Conservation (phyloP, 2,888 invertebrate genomes). For the Pheosia tremula region DNA sequence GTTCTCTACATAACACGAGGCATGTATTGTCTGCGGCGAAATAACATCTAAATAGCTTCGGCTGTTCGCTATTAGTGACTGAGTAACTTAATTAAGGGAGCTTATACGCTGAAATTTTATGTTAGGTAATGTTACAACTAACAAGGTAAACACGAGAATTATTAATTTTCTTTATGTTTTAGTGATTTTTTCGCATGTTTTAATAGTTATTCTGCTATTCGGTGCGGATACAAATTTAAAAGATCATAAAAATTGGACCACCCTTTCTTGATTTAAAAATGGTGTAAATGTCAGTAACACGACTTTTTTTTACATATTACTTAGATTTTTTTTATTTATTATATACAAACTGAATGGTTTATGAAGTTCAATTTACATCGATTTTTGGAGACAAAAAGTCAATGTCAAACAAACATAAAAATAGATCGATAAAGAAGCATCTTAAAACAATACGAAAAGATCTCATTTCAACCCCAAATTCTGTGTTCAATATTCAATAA, state of each 20-base stretch:
- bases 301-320: too few species aligned
- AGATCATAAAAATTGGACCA: too few species aligned
- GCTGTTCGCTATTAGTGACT: conserved; percentile 39
- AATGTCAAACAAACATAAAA: conserved; percentile 65
- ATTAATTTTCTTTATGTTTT: too few species aligned
- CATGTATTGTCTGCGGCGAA: conserved; percentile 51
- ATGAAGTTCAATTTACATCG: too few species aligned
- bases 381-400: conserved; percentile 51
- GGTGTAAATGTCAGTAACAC: too few species aligned
- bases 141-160: background rate
- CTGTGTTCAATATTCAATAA: conserved; percentile 78
- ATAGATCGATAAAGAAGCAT: conserved; percentile 55
- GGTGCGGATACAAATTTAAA: too few species aligned
- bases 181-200: too few species aligned
- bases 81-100: conserved; percentile 37
- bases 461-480: conserved; percentile 73
- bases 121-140: background rate
- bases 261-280: too few species aligned
- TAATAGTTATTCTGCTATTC: too few species aligned
- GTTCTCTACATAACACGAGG: conserved; percentile 50
- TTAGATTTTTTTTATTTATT: too few species aligned
- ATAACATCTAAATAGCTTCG: conserved; percentile 48
- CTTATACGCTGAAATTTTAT: conserved; percentile 17
- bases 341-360: too few species aligned
- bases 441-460: conserved; percentile 67